Evolutionary conservation across 2,797 vertebrate species (phyloP).

Genomic region (Phrynocephalus vlangalii): DNA sequence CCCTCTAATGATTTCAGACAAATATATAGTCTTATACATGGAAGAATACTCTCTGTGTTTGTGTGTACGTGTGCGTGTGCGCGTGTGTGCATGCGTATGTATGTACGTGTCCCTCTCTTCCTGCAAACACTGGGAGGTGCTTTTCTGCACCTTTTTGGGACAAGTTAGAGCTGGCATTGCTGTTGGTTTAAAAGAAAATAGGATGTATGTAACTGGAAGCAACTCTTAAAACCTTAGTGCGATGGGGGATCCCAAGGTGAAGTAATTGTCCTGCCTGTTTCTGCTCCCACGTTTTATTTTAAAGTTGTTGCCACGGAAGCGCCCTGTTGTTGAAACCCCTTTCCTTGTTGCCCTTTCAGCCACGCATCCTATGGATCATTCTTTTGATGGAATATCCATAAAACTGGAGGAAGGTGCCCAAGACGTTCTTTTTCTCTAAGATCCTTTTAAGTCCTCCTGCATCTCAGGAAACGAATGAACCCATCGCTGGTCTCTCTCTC

Average conservation of each 20-base stretch:
- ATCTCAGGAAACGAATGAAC: slow-evolving; percentile 52
- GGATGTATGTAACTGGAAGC: neutral
- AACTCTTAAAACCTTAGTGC: neutral
- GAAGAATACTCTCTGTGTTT: too few relatives aligned
- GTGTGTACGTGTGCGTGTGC: too few relatives aligned
- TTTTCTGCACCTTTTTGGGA: neutral
- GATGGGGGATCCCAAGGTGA: neutral
- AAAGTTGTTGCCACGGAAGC: neutral
- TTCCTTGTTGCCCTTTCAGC: slow-evolving; percentile 68
- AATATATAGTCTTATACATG: too few relatives aligned
- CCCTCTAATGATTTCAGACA: too few relatives aligned
- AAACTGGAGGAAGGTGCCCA: slow-evolving; percentile 71
- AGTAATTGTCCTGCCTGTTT: neutral
- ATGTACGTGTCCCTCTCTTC: neutral
- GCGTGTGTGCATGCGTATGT: too few relatives aligned
- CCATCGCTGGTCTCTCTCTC: slow-evolving; percentile 43
- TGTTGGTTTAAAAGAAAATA: neutral
- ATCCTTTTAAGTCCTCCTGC: slow-evolving; percentile 45
- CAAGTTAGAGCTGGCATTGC: neutral
- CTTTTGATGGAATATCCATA: slow-evolving; percentile 76
- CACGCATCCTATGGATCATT: slow-evolving; percentile 71
- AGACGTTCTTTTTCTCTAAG: slow-evolving; percentile 46
- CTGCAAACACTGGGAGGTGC: neutral
- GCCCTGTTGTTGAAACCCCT: slow-evolving; percentile 44
- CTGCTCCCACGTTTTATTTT: neutral